Percentiles rank a stretch among this genome's conserved stretches.
These are phyloP conservation scores for Tetramorium parvispinum DNA, from an alignment of 1,140 invertebrate genomes.

Conservation along the genomic window DNA sequence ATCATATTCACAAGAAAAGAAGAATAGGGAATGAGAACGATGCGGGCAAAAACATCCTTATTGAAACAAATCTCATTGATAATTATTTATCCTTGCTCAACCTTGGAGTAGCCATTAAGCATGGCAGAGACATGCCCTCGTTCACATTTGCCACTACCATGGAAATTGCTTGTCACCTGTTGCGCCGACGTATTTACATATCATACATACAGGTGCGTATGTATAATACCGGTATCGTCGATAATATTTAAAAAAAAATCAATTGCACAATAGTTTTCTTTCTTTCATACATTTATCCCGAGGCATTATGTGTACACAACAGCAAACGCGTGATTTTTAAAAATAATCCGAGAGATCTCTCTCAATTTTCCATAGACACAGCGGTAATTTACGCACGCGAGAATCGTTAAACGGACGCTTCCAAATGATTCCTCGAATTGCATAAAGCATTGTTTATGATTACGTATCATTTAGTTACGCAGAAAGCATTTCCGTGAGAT, in stretches of 20 bases:
- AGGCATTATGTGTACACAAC: not conserved
- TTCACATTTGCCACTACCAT: constrained; percentile 15
- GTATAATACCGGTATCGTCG: not conserved
- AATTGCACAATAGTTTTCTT: not conserved
- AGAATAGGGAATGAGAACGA: not conserved
- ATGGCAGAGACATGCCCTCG: not conserved
- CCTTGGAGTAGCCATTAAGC: not conserved
- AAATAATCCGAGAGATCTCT: not conserved
- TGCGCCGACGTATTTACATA: constrained; percentile 29
- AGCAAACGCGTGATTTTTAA: not conserved
- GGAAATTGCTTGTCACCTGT: constrained; percentile 11
- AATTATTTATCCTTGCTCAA: constrained; percentile 5
- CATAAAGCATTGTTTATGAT: constrained; percentile 31
- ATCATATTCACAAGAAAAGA: not conserved
- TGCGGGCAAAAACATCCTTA: constrained; percentile 3
- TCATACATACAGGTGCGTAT: not conserved
- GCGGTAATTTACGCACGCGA: not conserved
- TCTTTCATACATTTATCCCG: not conserved
- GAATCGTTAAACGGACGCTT: constrained; percentile 30
- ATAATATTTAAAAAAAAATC: not conserved
- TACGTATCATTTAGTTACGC: constrained; percentile 24
- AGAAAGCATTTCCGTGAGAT: constrained; percentile 30
- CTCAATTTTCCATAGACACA: not conserved
- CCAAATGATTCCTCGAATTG: constrained; percentile 30
- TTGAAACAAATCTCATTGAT: not conserved